These are phyloP conservation scores for Ancistrus triradiatus DNA, from an alignment of 2,113 vertebrate species.

Conservation along the genomic window DNA sequence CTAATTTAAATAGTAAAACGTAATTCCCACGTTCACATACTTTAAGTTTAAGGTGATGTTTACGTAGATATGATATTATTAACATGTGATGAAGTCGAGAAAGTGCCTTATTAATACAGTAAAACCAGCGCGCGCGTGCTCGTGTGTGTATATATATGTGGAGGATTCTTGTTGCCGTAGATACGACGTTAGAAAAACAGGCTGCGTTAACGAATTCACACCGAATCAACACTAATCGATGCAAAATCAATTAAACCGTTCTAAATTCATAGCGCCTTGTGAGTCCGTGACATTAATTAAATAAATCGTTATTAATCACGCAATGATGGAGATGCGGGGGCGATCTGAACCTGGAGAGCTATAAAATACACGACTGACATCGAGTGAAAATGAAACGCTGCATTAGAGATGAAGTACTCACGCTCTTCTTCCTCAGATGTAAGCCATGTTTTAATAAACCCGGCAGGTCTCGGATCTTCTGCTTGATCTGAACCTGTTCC, in stretches of 20 bases:
- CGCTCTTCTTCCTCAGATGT: conserved; percentile 88
- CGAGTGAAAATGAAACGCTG: neutral
- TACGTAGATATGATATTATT: too few relatives aligned
- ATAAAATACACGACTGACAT: neutral
- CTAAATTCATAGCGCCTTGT: neutral
- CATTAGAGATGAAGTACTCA: conserved; percentile 57
- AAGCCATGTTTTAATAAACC: conserved; percentile 88
- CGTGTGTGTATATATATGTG: conserved; percentile 27
- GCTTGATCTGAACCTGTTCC: conserved; percentile 83
- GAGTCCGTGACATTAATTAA: neutral
- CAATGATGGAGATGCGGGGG: neutral
- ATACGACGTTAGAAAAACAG: conserved; percentile 25
- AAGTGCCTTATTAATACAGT: too few relatives aligned
- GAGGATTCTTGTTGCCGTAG: conserved; percentile 49
- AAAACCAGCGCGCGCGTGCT: conserved; percentile 1
- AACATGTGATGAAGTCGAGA: too few relatives aligned
- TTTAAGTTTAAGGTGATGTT: too few relatives aligned
- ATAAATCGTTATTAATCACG: neutral
- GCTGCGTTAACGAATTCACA: neutral
- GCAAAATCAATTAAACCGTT: neutral
- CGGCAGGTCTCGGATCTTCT: conserved; percentile 88
- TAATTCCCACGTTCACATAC: too few relatives aligned
- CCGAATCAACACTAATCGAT: neutral
- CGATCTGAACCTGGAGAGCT: neutral
- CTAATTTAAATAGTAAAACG: too few relatives aligned